Conservation (phyloP, 2,113 vertebrate genomes). For the Sula dactylatra region DNA sequence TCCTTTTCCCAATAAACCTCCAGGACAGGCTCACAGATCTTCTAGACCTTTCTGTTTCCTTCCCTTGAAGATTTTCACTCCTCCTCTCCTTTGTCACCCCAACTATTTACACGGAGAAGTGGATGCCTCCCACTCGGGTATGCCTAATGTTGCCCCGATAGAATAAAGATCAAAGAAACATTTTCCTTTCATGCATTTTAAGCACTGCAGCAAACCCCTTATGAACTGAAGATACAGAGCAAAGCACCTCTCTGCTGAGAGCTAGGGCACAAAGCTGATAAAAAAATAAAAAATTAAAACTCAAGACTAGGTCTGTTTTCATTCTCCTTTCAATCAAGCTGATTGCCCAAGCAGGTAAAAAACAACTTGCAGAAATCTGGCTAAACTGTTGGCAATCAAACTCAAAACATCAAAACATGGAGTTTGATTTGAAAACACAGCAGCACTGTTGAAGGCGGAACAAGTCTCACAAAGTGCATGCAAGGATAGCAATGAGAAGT, state of each 20-base stretch:
- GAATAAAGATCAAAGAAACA: neutral
- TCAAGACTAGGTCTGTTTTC: neutral
- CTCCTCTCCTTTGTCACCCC: neutral
- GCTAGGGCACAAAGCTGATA: neutral
- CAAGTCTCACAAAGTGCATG: neutral
- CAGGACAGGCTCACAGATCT: neutral
- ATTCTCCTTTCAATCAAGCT: neutral
- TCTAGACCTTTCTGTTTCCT: neutral
- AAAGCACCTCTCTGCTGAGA: neutral
- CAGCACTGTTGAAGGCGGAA: neutral
- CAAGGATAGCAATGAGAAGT: neutral
- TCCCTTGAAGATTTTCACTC: neutral
- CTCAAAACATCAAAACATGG: neutral
- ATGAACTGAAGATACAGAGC: neutral
- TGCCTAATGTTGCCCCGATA: neutral
- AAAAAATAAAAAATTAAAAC: neutral
- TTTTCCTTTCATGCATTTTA: neutral
- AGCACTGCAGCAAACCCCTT: neutral
- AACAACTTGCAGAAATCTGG: neutral
- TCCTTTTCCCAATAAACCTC: neutral
- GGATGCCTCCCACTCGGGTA: neutral
- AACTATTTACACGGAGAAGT: neutral
- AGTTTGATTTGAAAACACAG: constrained; percentile 40
- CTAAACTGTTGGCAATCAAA: neutral
- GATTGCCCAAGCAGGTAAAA: neutral